These are phyloP conservation scores for Falco naumanni DNA, from an alignment of 2,797 vertebrate genomes.

Conservation along the genomic window DNA sequence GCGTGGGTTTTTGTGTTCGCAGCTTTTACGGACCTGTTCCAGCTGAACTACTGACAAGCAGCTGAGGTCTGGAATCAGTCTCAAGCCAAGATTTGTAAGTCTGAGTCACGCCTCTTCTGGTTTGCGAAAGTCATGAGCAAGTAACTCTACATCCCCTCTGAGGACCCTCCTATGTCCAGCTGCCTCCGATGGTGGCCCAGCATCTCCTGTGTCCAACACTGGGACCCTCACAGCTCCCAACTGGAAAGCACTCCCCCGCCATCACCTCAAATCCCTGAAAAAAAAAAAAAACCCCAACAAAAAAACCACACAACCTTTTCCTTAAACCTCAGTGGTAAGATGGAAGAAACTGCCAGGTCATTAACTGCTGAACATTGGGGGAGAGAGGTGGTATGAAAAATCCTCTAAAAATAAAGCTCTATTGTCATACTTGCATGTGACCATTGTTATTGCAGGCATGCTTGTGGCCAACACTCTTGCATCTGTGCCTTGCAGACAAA, in stretches of 20 bases:
- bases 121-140: background rate
- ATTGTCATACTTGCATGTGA: constrained; percentile 27
- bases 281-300: background rate
- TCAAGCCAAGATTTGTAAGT: background rate
- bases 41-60: background rate
- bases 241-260: no score
- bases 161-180: background rate
- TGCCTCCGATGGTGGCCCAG: fast-evolving
- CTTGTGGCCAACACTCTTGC: background rate
- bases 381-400: background rate
- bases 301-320: background rate
- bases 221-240: background rate
- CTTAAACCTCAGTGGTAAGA: background rate
- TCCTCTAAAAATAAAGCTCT: constrained; percentile 39
- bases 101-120: background rate
- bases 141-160: fast-evolving
- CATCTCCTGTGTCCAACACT: fast-evolving
- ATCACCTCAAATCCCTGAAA: background rate
- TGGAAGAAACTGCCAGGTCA: background rate
- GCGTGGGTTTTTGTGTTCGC: fast-evolving
- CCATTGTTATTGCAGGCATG: background rate
- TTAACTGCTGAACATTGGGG: background rate
- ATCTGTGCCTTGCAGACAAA: background rate
- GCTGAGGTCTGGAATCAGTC: background rate
- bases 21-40: background rate